Conservation (phyloP, 2,888 invertebrate genomes). For the Diaperis boleti region DNA sequence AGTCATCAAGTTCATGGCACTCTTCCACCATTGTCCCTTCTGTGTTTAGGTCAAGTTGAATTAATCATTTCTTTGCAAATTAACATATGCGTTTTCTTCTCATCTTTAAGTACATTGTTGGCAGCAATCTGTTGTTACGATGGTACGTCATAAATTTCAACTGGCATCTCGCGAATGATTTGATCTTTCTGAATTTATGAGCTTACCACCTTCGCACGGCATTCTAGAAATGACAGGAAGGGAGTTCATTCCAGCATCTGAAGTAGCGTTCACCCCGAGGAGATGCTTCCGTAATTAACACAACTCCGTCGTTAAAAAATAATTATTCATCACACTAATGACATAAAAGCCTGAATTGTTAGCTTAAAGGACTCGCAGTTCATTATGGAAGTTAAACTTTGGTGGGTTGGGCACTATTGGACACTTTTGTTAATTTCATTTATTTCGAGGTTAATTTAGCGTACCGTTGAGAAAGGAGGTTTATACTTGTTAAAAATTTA, state of each 20-base stretch:
- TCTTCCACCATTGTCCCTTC: constrained; percentile 4
- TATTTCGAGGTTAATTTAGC: constrained; percentile 12
- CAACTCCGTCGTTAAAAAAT: constrained; percentile 3
- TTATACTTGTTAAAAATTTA: constrained; percentile 17
- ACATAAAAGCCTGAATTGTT: constrained; percentile 21
- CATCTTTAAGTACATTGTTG: neutral
- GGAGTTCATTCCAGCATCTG: constrained; percentile 2
- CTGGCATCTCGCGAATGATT: neutral
- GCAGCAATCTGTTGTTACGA: constrained; percentile 3
- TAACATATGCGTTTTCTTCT: neutral
- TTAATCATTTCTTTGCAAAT: neutral
- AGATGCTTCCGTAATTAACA: neutral
- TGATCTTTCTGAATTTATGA: neutral
- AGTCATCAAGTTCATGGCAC: neutral
- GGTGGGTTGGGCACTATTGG: constrained; percentile 17
- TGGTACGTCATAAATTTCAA: constrained; percentile 3
- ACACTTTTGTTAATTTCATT: constrained; percentile 23
- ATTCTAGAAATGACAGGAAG: neutral
- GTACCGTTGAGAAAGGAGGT: neutral
- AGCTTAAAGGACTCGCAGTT: constrained; percentile 8
- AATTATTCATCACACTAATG: constrained; percentile 15
- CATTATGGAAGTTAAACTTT: constrained; percentile 11
- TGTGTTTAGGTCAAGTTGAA: neutral
- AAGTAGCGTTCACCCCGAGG: neutral
- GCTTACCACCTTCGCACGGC: neutral